Conservation (phyloP, 2,797 vertebrate genomes). For the Eulemur coronatus region DNA sequence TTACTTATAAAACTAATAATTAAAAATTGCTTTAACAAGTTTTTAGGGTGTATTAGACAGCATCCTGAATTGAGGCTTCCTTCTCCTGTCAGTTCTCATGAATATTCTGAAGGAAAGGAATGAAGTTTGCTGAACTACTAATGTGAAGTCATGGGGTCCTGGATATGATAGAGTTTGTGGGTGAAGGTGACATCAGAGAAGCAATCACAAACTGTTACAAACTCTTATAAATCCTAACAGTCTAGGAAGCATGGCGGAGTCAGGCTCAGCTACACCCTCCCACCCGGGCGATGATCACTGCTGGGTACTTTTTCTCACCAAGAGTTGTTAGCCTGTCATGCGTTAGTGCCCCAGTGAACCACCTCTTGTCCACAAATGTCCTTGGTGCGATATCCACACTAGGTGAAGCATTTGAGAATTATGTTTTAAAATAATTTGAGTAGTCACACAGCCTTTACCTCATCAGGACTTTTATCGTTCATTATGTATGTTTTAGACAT, state of each 20-base stretch:
- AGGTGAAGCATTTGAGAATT: neutral
- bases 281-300: rapidly evolving
- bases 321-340: neutral
- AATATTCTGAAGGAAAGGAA: neutral
- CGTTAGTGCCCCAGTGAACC: neutral
- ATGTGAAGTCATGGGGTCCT: neutral
- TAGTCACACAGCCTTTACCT: neutral
- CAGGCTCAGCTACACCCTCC: too few relatives aligned
- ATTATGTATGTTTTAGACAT: neutral
- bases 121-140: neutral
- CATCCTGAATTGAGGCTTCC: neutral
- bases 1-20: neutral
- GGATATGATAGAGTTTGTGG: neutral
- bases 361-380: neutral
- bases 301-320: neutral
- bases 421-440: neutral
- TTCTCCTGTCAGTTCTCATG: neutral
- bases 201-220: neutral
- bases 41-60: neutral
- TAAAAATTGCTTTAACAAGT: neutral
- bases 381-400: neutral
- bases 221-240: neutral
- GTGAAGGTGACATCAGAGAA: neutral
- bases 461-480: neutral
- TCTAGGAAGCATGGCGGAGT: neutral